Evolutionary conservation across 2,888 invertebrate genomes (phyloP), one percentile per base, ranked within the genome.

Genomic region (Megalurothrips usitatus): DNA sequence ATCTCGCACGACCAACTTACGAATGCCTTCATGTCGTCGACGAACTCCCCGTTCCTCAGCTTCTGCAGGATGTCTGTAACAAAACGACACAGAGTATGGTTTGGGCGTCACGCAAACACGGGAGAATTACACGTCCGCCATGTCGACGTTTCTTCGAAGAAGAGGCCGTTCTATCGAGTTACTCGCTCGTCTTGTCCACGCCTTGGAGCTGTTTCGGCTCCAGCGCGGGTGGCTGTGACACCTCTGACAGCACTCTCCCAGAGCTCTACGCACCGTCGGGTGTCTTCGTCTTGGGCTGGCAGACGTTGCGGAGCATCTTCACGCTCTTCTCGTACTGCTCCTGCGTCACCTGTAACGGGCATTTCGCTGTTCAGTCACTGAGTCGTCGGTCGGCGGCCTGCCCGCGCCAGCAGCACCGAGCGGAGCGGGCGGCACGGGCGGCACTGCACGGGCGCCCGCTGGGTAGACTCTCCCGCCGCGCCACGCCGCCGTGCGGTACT

Each of bases 251-350:
- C 2, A 6, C 6, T 43, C 34, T 43, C 6, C 34, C 2, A 43
- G 34, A 4, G 34, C 14, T 8, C 6, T 26, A 12, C 26, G n/a
- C 23, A 75, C 68, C 68, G 1, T 75, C 68, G 6, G 68, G 68
- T 23, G 23, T 23, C 1, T 26, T 26, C 23, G 68, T 26, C 12
- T 75, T 75, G 26, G 68, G 68, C 26, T 23, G 26, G 68, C 68
- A 75, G 23, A 75, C 68, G 26, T 75, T 75, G 23, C 68, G 68
- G 12, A 75, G 68, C 68, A 75, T 75, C 68, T 75, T 75, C 23
- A 75, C n/a, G 23, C 68, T 75, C 68, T 75, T 75, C 23, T 75
- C 68, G 26, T 75, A 75, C 26, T 75, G 68, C 68, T 75, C 68
- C 26, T 23, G 68, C 23, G 68, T 75, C 12, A 75, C 68, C 68